Percentiles rank a stretch among this genome's conserved stretches.
These are phyloP conservation scores for Spilosoma lubricipeda DNA, from an alignment of 2,888 invertebrate genomes.

Conservation along the genomic window DNA sequence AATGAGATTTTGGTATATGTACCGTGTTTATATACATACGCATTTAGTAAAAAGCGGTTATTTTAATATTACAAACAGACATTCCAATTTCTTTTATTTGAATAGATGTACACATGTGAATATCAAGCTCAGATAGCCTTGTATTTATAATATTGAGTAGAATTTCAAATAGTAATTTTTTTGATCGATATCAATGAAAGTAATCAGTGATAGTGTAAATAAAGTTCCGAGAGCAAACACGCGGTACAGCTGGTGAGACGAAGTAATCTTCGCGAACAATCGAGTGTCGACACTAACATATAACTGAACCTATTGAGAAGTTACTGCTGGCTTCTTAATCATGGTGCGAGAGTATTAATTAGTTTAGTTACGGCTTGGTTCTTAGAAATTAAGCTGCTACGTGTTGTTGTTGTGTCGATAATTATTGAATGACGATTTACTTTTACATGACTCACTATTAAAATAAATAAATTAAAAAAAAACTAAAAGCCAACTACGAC, in stretches of 20 bases:
- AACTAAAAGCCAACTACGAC: no score
- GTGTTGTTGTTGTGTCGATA: slow-evolving; percentile 14
- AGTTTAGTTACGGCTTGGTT: slow-evolving; percentile 50
- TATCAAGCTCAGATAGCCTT: no score
- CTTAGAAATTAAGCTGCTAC: slow-evolving; percentile 27
- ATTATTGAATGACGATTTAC: not conserved
- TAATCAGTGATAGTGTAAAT: slow-evolving; percentile 8
- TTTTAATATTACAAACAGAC: no score
- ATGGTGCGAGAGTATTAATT: slow-evolving; percentile 62
- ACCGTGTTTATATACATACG: no score
- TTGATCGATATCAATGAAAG: not conserved
- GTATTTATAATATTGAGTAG: not conserved
- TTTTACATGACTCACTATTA: not conserved
- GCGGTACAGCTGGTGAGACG: slow-evolving; percentile 15
- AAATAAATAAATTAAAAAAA: no score
- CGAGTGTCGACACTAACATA: slow-evolving; percentile 42
- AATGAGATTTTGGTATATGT: no score
- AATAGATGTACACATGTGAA: no score
- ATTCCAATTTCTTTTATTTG: no score
- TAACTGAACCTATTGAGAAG: slow-evolving; percentile 60
- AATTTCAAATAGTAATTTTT: not conserved
- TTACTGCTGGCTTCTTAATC: slow-evolving; percentile 59
- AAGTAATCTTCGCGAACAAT: slow-evolving; percentile 40
- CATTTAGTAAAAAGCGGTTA: no score
- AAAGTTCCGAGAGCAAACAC: not conserved